Conservation (phyloP, 2,888 invertebrate species). For the Eueremaeus valkanovi region DNA sequence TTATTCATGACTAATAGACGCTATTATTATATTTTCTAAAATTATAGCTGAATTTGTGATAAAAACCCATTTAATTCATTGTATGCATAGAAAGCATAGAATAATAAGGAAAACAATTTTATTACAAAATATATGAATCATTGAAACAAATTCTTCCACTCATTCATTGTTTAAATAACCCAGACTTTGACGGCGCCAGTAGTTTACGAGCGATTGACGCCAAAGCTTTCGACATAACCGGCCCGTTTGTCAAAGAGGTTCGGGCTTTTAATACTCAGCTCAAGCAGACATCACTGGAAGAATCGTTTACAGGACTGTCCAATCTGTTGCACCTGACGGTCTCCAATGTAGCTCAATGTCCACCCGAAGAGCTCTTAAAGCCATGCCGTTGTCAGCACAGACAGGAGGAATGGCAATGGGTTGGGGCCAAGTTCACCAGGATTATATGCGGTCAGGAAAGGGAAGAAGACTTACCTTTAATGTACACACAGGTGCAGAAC, state of each 20-base stretch:
- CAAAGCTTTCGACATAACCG: constrained; percentile 38
- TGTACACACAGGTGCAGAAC: constrained; percentile 30
- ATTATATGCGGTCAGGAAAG: constrained; percentile 34
- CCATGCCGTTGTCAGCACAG: constrained; percentile 37
- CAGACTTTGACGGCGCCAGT: constrained; percentile 40
- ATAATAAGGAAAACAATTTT: too few relatives aligned
- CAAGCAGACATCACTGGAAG: constrained; percentile 36
- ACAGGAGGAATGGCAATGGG: constrained; percentile 40
- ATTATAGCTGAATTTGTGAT: too few relatives aligned
- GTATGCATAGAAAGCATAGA: too few relatives aligned
- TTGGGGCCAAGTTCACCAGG: constrained; percentile 36
- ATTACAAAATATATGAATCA: too few relatives aligned
- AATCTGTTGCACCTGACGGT: constrained; percentile 39
- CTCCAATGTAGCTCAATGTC: constrained; percentile 39
- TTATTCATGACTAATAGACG: too few relatives aligned
- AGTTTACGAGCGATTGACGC: constrained; percentile 27
- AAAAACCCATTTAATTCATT: too few relatives aligned
- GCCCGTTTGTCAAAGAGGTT: constrained; percentile 39
- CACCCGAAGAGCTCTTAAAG: constrained; percentile 34
- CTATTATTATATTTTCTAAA: too few relatives aligned
- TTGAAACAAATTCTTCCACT: not conserved
- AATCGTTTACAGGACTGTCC: constrained; percentile 37
- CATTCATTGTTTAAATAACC: not conserved
- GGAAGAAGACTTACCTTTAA: constrained; percentile 30
- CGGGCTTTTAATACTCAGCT: constrained; percentile 38